phyloP scores from a whole-genome alignment of 2,888 invertebrate genomes.

The Balanococcus diminutus region DNA sequence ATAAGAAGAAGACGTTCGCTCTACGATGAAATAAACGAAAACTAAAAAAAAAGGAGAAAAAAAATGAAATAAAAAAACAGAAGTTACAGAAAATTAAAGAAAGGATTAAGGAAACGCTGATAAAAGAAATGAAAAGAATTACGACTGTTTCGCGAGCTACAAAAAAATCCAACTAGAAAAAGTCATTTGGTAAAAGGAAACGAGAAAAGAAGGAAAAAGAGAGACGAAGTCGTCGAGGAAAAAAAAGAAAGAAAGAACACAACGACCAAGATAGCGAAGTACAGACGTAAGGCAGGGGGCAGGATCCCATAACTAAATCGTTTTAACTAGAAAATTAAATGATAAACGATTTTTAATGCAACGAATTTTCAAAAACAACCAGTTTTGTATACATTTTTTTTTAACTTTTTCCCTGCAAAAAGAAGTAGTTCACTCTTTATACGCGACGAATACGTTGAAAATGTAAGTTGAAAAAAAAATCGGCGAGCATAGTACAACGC shows the following conservation, averaged over 20 bases:
- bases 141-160: slow-evolving; percentile 51
- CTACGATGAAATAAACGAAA: slow-evolving; percentile 18
- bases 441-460: neutral
- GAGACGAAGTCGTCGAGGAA: slow-evolving; percentile 25
- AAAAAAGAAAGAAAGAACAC: too few relatives aligned
- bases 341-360: slow-evolving; percentile 47
- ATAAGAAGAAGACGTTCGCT: slow-evolving; percentile 45
- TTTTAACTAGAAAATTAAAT: slow-evolving; percentile 50
- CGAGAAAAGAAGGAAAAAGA: slow-evolving; percentile 56
- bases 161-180: slow-evolving; percentile 55
- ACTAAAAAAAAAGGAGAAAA: slow-evolving; percentile 12
- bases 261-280: neutral
- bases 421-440: too few relatives aligned
- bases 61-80: slow-evolving; percentile 45
- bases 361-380: neutral
- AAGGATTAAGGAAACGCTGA: slow-evolving; percentile 52
- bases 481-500: neutral
- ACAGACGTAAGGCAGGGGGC: neutral
- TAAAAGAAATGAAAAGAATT: slow-evolving; percentile 46
- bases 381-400: neutral
- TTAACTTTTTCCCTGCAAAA: neutral
- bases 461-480: neutral
- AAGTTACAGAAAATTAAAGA: slow-evolving; percentile 53
- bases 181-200: slow-evolving; percentile 55
- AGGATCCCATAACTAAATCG: neutral